These are phyloP conservation scores for Cheilosia soror DNA, from an alignment of 2,888 invertebrate genomes.

Conservation along the genomic window DNA sequence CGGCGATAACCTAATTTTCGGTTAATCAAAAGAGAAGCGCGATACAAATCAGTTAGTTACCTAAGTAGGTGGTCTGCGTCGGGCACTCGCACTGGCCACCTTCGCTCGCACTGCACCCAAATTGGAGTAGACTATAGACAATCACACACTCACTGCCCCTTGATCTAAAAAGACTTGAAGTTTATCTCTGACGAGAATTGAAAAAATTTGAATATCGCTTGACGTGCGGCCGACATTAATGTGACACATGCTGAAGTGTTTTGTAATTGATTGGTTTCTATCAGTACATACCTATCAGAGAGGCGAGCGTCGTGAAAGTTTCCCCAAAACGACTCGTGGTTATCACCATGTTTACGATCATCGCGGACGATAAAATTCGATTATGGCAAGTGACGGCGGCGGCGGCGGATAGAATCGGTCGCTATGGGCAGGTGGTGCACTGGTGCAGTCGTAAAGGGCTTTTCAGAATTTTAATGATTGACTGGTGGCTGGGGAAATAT, in stretches of 20 bases:
- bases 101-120: slow-evolving; percentile 47
- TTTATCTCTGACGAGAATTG: slow-evolving; percentile 54
- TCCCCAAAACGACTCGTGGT: slow-evolving; percentile 3
- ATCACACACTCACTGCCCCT: slow-evolving; percentile 46
- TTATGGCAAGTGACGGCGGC: slow-evolving; percentile 1
- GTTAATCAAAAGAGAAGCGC: slow-evolving; percentile 42
- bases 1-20: slow-evolving; percentile 66
- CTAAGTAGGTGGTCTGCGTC: slow-evolving; percentile 60
- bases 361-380: slow-evolving; percentile 48
- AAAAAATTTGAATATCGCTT: slow-evolving; percentile 66
- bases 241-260: slow-evolving; percentile 68
- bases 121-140: slow-evolving; percentile 39
- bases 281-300: background rate
- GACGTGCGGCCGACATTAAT: slow-evolving; percentile 66
- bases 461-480: slow-evolving; percentile 55
- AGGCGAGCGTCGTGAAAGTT: background rate
- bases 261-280: slow-evolving; percentile 50
- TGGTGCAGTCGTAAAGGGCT: slow-evolving; percentile 61
- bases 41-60: slow-evolving; percentile 59
- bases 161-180: slow-evolving; percentile 34
- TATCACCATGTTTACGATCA: slow-evolving; percentile 38
- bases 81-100: no score
- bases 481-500: slow-evolving; percentile 36
- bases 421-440: slow-evolving; percentile 20
- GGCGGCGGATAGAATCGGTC: slow-evolving; percentile 1